These are phyloP conservation scores for Ashinkailepas kermadecensis DNA, from an alignment of 2,888 invertebrate genomes.

Conservation along the genomic window DNA sequence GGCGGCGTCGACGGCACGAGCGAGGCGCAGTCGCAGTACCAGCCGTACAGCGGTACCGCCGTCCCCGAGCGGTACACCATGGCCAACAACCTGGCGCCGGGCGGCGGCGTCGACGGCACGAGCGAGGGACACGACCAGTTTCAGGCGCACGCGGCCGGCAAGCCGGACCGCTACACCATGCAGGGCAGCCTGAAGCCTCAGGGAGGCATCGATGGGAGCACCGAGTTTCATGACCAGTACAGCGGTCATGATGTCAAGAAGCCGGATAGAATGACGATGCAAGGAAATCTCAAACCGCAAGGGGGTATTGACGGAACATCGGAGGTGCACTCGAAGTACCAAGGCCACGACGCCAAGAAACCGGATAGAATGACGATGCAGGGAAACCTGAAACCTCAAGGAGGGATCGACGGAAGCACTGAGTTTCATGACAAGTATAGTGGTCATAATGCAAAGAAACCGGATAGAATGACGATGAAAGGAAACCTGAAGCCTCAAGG, in stretches of 20 bases:
- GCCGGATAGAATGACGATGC: neutral
- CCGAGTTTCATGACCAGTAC: neutral
- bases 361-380: neutral
- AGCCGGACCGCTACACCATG: neutral
- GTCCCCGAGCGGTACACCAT: neutral
- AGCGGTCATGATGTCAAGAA: neutral
- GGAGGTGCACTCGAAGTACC: neutral
- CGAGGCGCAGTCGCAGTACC: neutral
- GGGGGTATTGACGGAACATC: neutral
- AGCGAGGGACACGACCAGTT: neutral
- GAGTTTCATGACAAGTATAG: neutral
- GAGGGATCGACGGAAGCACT: neutral
- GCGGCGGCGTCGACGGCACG: neutral
- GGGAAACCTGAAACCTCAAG: neutral
- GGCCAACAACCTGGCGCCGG: neutral
- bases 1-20: neutral
- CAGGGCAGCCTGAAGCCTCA: neutral
- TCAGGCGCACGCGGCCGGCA: neutral
- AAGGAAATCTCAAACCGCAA: neutral
- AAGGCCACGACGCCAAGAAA: neutral
- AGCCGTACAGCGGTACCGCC: neutral
- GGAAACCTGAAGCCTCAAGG: constrained; percentile 4
- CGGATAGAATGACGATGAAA: neutral
- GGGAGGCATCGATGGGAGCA: neutral
- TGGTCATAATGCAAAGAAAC: neutral